A percentile compares a stretch with the other conserved stretches of the same genome.
These are phyloP conservation scores for Drosophila pruinosa DNA, from an alignment of 1,140 invertebrate genomes.

Conservation along the genomic window DNA sequence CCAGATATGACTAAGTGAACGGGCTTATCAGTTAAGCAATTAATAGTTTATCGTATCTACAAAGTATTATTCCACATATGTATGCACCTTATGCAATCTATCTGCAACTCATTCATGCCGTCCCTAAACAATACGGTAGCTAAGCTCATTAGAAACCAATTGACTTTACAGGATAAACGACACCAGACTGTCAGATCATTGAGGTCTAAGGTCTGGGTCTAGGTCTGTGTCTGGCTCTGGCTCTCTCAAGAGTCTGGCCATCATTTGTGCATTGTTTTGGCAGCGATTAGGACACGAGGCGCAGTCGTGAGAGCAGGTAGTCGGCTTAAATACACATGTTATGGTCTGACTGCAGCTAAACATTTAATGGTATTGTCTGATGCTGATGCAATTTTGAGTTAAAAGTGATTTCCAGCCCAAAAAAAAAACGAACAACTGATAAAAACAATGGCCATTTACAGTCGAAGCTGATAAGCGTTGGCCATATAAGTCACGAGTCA, in stretches of 20 bases:
- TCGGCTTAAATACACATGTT: not conserved
- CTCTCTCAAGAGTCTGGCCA: conserved; percentile 40
- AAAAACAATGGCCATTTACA: conserved; percentile 7
- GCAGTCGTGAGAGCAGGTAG: conserved; percentile 43
- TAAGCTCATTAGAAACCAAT: conserved; percentile 78
- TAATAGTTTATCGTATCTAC: not conserved
- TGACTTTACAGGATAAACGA: conserved; percentile 67
- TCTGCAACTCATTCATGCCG: not conserved
- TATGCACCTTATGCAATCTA: conserved; percentile 6
- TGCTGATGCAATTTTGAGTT: conserved; percentile 37
- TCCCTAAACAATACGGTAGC: conserved; percentile 19
- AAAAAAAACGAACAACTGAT: not conserved
- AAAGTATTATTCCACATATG: no score
- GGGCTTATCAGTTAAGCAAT: conserved; percentile 7
- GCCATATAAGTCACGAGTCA: conserved; percentile 9
- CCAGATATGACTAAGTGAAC: conserved; percentile 3
- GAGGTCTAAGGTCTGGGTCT: not conserved
- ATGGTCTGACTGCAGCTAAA: not conserved
- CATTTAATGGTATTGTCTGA: conserved; percentile 32
- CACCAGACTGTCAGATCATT: conserved; percentile 26
- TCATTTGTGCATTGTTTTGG: conserved; percentile 50
- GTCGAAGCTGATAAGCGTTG: not conserved
- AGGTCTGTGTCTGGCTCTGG: not conserved
- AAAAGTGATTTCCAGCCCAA: not conserved
- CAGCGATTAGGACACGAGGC: conserved; percentile 51